phyloP scores from a whole-genome alignment of 2,888 invertebrate genomes.

The Drosophila merina region DNA sequence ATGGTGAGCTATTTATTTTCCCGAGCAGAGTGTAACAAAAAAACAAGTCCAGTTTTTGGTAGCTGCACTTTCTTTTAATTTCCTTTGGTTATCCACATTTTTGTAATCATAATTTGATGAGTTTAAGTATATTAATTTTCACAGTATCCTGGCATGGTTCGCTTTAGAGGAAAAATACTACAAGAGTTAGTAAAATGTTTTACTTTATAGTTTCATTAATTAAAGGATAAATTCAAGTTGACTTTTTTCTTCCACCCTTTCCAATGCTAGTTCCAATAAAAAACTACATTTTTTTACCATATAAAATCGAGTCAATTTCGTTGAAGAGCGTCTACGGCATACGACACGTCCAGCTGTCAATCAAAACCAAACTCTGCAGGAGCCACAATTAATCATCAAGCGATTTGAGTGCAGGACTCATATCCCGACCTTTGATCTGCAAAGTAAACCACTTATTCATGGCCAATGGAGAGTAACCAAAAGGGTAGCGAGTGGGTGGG shows the following conservation, averaged over 20 bases:
- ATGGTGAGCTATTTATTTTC: slow-evolving; percentile 7
- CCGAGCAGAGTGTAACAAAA: not conserved
- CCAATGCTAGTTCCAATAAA: not conserved
- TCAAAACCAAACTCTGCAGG: slow-evolving; percentile 41
- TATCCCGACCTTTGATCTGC: slow-evolving; percentile 72
- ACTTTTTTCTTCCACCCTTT: not conserved
- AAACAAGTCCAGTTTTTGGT: not conserved
- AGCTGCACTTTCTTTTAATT: not conserved
- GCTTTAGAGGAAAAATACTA: not conserved
- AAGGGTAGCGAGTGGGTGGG: not conserved
- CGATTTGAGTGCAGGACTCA: slow-evolving; percentile 44
- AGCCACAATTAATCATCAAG: slow-evolving; percentile 42
- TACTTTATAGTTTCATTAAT: not conserved
- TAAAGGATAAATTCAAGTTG: not conserved
- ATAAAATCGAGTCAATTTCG: slow-evolving; percentile 16
- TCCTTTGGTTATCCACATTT: not conserved
- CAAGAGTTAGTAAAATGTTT: not conserved
- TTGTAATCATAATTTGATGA: slow-evolving; percentile 1
- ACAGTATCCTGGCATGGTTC: not conserved
- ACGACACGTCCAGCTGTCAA: slow-evolving; percentile 48
- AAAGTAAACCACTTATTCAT: slow-evolving; percentile 55
- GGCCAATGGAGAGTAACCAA: slow-evolving; percentile 35
- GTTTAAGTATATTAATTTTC: not conserved
- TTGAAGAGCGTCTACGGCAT: slow-evolving; percentile 15
- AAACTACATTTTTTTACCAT: slow-evolving; percentile 2